Conservation (phyloP, 2,888 invertebrate genomes). For the Orthosia gracilis region DNA sequence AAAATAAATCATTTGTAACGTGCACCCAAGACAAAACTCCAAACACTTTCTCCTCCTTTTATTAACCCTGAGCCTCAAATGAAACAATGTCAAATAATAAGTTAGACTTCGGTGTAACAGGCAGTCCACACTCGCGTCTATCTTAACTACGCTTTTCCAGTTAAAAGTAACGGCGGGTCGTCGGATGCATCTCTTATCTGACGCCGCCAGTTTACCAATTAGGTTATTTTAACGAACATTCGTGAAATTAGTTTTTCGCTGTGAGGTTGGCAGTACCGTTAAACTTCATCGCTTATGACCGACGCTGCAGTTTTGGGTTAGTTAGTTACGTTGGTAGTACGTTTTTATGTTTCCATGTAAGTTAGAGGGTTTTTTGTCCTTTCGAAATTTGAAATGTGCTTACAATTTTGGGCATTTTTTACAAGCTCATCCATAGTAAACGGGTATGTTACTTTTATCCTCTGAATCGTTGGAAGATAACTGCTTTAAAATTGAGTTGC, state of each 20-base stretch:
- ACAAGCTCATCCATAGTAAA: no score
- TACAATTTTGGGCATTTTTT: neutral
- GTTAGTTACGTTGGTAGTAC: slow-evolving; percentile 34
- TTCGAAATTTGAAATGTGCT: neutral
- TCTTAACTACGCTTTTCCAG: slow-evolving; percentile 65
- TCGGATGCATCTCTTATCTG: slow-evolving; percentile 62
- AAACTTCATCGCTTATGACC: slow-evolving; percentile 57
- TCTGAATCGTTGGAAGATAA: no score
- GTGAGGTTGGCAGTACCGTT: slow-evolving; percentile 49
- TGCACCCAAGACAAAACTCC: neutral
- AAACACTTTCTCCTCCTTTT: neutral
- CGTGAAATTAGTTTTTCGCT: slow-evolving; percentile 61
- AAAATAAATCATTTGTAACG: no score
- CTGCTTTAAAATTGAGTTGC: no score
- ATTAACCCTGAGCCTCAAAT: neutral
- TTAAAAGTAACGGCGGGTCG: slow-evolving; percentile 67
- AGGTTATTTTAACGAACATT: slow-evolving; percentile 66
- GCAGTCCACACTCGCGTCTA: slow-evolving; percentile 43
- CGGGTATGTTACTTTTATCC: no score
- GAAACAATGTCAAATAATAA: neutral
- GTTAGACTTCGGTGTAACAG: slow-evolving; percentile 31
- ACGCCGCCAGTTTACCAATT: slow-evolving; percentile 60
- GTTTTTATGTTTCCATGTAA: slow-evolving; percentile 28
- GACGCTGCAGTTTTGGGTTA: slow-evolving; percentile 46
- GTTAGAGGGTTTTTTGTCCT: slow-evolving; percentile 5